These are phyloP conservation scores for Pandemis corylana DNA, from an alignment of 2,888 invertebrate genomes.

Conservation along the genomic window DNA sequence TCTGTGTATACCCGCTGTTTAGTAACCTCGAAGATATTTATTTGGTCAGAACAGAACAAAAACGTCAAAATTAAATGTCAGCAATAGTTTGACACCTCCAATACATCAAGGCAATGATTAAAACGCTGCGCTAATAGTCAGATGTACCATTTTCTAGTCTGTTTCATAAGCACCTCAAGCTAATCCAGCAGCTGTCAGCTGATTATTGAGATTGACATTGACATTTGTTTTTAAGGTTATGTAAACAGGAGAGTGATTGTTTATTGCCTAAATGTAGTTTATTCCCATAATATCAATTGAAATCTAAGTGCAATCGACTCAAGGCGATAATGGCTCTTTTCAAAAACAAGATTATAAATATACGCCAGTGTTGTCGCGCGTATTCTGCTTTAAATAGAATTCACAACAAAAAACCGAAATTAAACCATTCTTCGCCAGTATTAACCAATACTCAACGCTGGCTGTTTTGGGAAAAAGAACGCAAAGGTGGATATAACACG, in stretches of 20 bases:
- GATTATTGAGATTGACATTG: constrained; percentile 14
- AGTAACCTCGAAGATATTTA: constrained; percentile 28
- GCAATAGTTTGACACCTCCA: constrained; percentile 10
- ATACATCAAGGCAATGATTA: not conserved
- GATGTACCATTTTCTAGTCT: not conserved
- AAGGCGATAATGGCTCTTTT: constrained; percentile 29
- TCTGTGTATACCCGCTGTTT: constrained; percentile 10
- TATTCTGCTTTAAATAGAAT: constrained; percentile 40
- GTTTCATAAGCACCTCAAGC: constrained; percentile 2
- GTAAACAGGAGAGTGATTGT: constrained; percentile 26
- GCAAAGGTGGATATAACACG: constrained; percentile 86
- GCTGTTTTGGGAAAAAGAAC: constrained; percentile 85
- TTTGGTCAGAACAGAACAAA: not conserved
- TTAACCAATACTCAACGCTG: constrained; percentile 58
- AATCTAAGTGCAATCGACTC: not conserved
- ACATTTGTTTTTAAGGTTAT: constrained; percentile 34
- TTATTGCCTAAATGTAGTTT: constrained; percentile 20
- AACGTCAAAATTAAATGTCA: not conserved
- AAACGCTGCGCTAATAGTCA: not conserved
- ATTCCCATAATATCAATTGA: constrained; percentile 1
- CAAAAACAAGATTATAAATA: constrained; percentile 16
- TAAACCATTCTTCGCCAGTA: constrained; percentile 48
- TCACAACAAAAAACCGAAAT: constrained; percentile 49
- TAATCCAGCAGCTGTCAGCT: constrained; percentile 37
- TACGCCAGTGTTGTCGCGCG: constrained; percentile 27